Evolutionary conservation across 2,113 vertebrate species (phyloP).

Genomic region (Albula glossodonta): DNA sequence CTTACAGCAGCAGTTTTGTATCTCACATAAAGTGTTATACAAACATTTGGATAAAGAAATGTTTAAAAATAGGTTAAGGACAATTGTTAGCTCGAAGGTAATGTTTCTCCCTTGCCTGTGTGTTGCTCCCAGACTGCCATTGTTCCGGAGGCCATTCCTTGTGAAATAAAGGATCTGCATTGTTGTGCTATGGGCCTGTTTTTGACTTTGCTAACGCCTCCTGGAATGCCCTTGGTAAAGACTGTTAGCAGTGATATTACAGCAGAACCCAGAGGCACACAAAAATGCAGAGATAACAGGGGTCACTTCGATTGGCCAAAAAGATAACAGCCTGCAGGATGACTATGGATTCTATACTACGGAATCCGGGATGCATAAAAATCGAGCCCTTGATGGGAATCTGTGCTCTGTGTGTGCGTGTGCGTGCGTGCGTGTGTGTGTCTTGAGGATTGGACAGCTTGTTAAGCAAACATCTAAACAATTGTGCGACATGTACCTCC

Average conservation of each 20-base stretch:
- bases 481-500: too few species aligned
- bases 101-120: background rate
- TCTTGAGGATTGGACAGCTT: background rate
- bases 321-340: constrained; percentile 10
- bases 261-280: background rate
- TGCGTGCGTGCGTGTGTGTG: background rate
- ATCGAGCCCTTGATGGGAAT: constrained; percentile 1
- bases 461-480: too few species aligned
- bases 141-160: background rate
- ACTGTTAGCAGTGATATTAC: background rate
- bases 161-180: background rate
- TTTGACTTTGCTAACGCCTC: constrained; percentile 1
- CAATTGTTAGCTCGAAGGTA: background rate
- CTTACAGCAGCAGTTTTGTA: too few species aligned
- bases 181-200: background rate
- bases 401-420: background rate
- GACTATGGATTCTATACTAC: constrained; percentile 10
- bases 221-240: constrained; percentile 12
- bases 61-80: background rate
- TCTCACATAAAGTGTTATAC: too few species aligned
- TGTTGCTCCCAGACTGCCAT: background rate
- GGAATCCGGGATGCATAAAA: background rate
- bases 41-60: background rate
- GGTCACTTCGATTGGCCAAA: background rate
- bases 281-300: constrained; percentile 13